A percentile compares a stretch with the other conserved stretches of the same genome.
phyloP scores from a whole-genome alignment of 2,888 invertebrate species.

The Ophion slaviceki region DNA sequence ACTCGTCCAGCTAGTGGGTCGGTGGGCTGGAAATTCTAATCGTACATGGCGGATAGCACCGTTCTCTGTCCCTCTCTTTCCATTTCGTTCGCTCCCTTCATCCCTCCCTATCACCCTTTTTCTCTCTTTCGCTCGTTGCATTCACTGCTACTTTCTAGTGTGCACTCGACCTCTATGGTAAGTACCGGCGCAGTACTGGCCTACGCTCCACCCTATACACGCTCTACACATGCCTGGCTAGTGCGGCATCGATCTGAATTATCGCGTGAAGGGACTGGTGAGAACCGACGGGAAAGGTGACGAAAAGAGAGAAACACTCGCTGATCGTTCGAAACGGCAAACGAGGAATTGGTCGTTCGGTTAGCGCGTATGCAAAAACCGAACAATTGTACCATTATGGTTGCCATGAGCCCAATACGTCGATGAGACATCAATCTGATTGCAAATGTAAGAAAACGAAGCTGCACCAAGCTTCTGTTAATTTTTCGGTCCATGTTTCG shows the following conservation, averaged over 20 bases:
- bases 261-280: slow-evolving; percentile 68
- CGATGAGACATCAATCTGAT: too few relatives aligned
- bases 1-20: slow-evolving; percentile 44
- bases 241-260: slow-evolving; percentile 74
- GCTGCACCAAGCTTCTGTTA: not conserved
- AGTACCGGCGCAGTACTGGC: slow-evolving; percentile 67
- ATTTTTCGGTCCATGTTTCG: too few relatives aligned
- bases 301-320: slow-evolving; percentile 44
- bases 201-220: slow-evolving; percentile 30
- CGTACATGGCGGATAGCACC: slow-evolving; percentile 61
- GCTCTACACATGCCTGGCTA: slow-evolving; percentile 29
- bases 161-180: slow-evolving; percentile 73
- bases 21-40: slow-evolving; percentile 64
- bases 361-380: slow-evolving; percentile 9
- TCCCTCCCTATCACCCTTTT: not conserved
- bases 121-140: slow-evolving; percentile 44
- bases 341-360: slow-evolving; percentile 23
- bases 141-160: slow-evolving; percentile 69
- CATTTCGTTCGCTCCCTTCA: not conserved
- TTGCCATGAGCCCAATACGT: not conserved
- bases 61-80: slow-evolving; percentile 16
- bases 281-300: slow-evolving; percentile 49
- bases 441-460: not conserved
- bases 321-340: slow-evolving; percentile 2
- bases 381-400: not conserved